Percentiles rank a stretch among this genome's conserved stretches.
Evolutionary conservation across 1,140 invertebrate species (phyloP).

Genomic region (Solenopsis fugax): DNA sequence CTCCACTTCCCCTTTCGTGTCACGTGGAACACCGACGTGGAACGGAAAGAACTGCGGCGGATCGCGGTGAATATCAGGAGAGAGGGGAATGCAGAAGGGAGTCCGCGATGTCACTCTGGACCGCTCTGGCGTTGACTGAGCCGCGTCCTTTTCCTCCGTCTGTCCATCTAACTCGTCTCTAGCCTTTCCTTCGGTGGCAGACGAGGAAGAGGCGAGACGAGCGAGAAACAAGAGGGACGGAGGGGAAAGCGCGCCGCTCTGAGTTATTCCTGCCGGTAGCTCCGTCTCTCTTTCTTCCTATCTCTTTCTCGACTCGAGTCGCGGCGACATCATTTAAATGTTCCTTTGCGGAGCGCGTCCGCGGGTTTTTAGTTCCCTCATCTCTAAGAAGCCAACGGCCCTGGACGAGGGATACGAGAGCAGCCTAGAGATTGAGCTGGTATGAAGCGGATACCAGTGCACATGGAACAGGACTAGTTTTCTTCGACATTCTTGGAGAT

Average conservation of each 20-base stretch:
- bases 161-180: conserved; percentile 80
- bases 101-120: conserved; percentile 71
- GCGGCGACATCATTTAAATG: conserved; percentile 86
- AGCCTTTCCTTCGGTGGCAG: conserved; percentile 68
- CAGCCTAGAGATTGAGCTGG: conserved; percentile 76
- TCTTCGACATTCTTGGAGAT: conserved; percentile 53
- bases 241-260: conserved; percentile 65
- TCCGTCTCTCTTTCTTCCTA: conserved; percentile 18
- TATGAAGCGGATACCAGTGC: conserved; percentile 69
- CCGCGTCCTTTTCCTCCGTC: conserved; percentile 76
- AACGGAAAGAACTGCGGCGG: conserved; percentile 27
- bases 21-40: conserved; percentile 35
- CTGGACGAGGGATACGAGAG: conserved; percentile 67
- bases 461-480: conserved; percentile 58
- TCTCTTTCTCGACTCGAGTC: conserved; percentile 69
- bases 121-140: conserved; percentile 80
- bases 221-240: conserved; percentile 46
- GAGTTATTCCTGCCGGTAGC: conserved; percentile 81
- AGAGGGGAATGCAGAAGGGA: conserved; percentile 45
- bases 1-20: conserved; percentile 48
- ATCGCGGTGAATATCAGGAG: conserved; percentile 50
- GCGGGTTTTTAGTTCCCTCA: conserved; percentile 84
- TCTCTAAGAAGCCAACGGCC: conserved; percentile 80
- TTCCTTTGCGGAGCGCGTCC: conserved; percentile 81
- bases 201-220: neutral